Evolutionary conservation across 2,797 vertebrate species (phyloP).

Genomic region (Enteromius unitaeniatus): DNA sequence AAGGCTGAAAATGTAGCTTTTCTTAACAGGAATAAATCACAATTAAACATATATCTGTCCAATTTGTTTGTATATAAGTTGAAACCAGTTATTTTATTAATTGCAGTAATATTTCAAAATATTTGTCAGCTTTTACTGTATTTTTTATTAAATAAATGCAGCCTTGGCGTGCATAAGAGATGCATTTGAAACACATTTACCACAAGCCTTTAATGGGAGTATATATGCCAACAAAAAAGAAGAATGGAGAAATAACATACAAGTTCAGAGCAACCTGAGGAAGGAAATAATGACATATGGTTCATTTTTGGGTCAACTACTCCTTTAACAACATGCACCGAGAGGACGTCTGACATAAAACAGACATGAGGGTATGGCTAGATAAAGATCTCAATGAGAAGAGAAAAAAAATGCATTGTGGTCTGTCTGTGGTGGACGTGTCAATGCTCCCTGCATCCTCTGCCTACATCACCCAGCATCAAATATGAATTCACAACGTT

Average conservation of each 20-base stretch:
- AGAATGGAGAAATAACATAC: no score
- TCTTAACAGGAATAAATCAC: not conserved
- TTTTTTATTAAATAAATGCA: not conserved
- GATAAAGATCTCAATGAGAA: conserved; percentile 12
- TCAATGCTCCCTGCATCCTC: conserved; percentile 30
- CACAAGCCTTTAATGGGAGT: not conserved
- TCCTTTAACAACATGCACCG: not conserved
- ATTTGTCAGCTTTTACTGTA: not conserved
- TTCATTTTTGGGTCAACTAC: not conserved
- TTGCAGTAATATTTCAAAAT: not conserved
- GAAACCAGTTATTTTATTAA: not conserved
- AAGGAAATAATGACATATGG: not conserved
- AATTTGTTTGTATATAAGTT: not conserved
- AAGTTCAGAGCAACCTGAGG: not conserved
- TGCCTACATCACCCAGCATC: conserved; percentile 51
- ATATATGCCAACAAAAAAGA: not conserved
- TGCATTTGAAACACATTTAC: not conserved
- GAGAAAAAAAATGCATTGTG: conserved; percentile 10
- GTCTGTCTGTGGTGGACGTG: conserved; percentile 20
- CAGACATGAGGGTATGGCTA: not conserved
- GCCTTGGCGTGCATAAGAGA: not conserved
- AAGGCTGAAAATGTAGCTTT: not conserved
- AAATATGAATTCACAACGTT: conserved; percentile 69
- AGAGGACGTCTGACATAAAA: conserved; percentile 1
- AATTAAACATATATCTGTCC: not conserved